phyloP scores from a whole-genome alignment of 2,888 invertebrate species.

The Sepioteuthis lessoniana region DNA sequence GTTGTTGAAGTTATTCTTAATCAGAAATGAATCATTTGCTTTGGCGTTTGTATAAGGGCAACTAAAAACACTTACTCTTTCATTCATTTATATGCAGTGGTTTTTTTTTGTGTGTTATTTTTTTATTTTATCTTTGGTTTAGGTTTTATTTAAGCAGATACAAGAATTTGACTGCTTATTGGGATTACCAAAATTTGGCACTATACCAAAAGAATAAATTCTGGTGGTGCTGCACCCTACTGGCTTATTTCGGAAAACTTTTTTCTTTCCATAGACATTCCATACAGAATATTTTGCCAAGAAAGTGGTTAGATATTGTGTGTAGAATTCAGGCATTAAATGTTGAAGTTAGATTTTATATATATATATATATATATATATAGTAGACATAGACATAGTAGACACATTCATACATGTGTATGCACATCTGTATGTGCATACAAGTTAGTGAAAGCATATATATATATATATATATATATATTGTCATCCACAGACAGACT shows the following conservation, averaged over 20 bases:
- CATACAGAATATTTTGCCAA: background rate
- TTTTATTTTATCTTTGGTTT: no score
- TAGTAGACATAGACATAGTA: no score
- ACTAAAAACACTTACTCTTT: no score
- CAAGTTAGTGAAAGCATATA: no score
- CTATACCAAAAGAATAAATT: background rate
- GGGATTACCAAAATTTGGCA: slow-evolving; percentile 33
- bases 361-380: no score
- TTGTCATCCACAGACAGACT: no score
- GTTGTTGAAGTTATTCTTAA: no score
- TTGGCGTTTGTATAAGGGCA: no score
- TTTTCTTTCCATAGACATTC: background rate
- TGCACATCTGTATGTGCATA: background rate
- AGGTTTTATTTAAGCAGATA: background rate
- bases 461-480: no score
- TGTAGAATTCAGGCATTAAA: background rate
- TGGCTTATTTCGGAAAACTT: background rate
- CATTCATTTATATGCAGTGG: no score
- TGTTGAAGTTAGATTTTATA: background rate
- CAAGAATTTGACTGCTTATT: slow-evolving; percentile 5
- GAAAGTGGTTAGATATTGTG: background rate
- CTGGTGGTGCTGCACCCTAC: background rate
- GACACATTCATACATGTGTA: background rate
- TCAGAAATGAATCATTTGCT: no score
- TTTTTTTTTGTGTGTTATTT: background rate